Evolutionary conservation across 2,113 vertebrate genomes (phyloP).

Genomic region (Hemicordylus capensis): DNA sequence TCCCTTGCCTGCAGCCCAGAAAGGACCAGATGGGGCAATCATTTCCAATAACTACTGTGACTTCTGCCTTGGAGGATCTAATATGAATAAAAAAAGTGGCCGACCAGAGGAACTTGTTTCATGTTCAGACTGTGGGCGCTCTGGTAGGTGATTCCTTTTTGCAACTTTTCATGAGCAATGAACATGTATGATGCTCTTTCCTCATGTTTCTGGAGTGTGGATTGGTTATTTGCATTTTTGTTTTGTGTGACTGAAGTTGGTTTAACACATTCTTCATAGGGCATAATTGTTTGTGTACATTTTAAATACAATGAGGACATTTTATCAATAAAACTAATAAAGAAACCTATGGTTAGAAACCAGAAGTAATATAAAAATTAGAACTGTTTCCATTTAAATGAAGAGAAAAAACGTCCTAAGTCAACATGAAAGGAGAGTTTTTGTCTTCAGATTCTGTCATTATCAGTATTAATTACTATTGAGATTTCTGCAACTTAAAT

Average conservation of each 20-base stretch:
- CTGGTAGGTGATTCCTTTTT: constrained; percentile 84
- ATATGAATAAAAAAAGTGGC: constrained; percentile 91
- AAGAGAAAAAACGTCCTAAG: constrained; percentile 36
- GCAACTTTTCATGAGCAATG: constrained; percentile 45
- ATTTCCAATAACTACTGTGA: constrained; percentile 97
- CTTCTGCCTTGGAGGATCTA: constrained; percentile 95
- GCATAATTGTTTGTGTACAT: constrained; percentile 23
- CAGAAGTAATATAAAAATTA: constrained; percentile 34
- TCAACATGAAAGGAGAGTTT: constrained; percentile 45
- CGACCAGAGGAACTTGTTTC: constrained; percentile 93
- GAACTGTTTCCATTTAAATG: constrained; percentile 42
- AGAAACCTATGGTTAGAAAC: constrained; percentile 7
- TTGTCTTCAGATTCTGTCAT: constrained; percentile 54
- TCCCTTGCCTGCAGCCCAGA: constrained; percentile 82
- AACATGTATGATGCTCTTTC: constrained; percentile 16
- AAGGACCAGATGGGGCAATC: constrained; percentile 88
- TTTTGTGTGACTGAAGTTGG: constrained; percentile 39
- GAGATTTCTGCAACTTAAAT: constrained; percentile 59
- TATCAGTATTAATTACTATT: constrained; percentile 59
- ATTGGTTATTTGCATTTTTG: constrained; percentile 37
- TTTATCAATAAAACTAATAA: no score
- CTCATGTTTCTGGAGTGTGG: constrained; percentile 38
- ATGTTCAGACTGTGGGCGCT: constrained; percentile 90
- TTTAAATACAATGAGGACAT: constrained; percentile 46
- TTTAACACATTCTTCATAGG: constrained; percentile 35